Base-by-base conservation (phyloP, 2,888 invertebrate species). In the Macropis europaea region DNA sequence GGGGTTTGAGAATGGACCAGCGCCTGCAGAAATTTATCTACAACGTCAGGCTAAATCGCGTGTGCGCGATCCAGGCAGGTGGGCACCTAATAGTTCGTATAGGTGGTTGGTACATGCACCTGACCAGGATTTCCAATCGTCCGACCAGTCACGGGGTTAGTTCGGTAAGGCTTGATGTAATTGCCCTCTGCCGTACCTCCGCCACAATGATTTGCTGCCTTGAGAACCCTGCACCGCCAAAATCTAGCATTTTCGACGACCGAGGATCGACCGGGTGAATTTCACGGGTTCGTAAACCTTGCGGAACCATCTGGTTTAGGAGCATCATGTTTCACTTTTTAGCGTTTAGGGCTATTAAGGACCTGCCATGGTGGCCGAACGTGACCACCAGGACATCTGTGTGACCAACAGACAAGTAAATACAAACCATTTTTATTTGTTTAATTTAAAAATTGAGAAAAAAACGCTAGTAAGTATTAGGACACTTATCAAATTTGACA, bases 21-120 rank as follows among this genome's bases (percentile, higher is more conserved):
- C 28, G 24, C 40, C 59, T 61, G 48, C 62, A 38, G 40, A 42
- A 67, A 75, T 75, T 75, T 77, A 76, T 64, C 70, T 61, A 56
- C 50, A 56, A 57, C 53, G 50, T 38, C 40, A 9, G 52, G 60
- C 42, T 63, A 62, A 76, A 76, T 73, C 66, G 73, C 54, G 68
- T 48, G 69, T 43, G 64, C 59, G 38, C 72, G 74, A 74, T 76
- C 57, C 74, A 61, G 73, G 59, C 61, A 73, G 78, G 71, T 64
- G 67, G 68, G 69, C 53, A 60, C 42, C 67, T 79, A 78, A 79
- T 78, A 67, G 76, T 63, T 73, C 76, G 77, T 73, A n/a, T n/a
- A 63, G 61, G 54, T 62, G 62, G 62, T 61, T 32, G 28, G 45
- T 32, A 53, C 42, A 47, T 42, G 54, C 68, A 68, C 56, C 61